phyloP scores from a whole-genome alignment of 1,140 invertebrate species.

The Tetragnatha versicolor region DNA sequence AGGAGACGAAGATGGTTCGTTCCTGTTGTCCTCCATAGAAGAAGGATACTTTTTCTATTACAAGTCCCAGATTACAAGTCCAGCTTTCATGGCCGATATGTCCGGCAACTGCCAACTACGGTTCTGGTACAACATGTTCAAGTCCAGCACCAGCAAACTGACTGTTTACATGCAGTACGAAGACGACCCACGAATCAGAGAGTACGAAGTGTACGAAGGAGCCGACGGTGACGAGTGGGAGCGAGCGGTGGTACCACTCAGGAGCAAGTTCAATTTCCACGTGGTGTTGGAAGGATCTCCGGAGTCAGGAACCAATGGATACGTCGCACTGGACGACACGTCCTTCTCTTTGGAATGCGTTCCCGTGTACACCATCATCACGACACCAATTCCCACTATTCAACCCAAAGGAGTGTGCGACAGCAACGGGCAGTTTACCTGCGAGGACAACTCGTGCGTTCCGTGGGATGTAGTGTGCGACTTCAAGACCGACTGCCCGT shows the following conservation, averaged over 20 bases:
- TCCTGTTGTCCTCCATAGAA: neutral
- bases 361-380: conserved; percentile 33
- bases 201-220: neutral
- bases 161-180: neutral
- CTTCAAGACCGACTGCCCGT: conserved; percentile 57
- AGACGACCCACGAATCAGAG: neutral
- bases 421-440: conserved; percentile 49
- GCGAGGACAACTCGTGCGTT: conserved; percentile 56
- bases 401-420: conserved; percentile 45
- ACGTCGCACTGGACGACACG: conserved; percentile 58
- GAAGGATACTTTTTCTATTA: neutral
- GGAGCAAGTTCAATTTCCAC: conserved; percentile 30
- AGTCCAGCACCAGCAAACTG: conserved; percentile 3
- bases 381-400: conserved; percentile 48
- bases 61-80: conserved; percentile 19
- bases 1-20: conserved; percentile 43
- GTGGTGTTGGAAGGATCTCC: conserved; percentile 34
- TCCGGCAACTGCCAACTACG: conserved; percentile 41
- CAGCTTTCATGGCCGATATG: conserved; percentile 32
- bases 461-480: conserved; percentile 55
- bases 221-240: conserved; percentile 45
- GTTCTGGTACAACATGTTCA: conserved; percentile 49
- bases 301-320: neutral
- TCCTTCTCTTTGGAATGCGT: conserved; percentile 51
- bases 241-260: conserved; percentile 22